Evolutionary conservation across 2,888 invertebrate species (phyloP), one percentile per base, ranked within the genome.

Genomic region (Dysmachus trigonus): DNA sequence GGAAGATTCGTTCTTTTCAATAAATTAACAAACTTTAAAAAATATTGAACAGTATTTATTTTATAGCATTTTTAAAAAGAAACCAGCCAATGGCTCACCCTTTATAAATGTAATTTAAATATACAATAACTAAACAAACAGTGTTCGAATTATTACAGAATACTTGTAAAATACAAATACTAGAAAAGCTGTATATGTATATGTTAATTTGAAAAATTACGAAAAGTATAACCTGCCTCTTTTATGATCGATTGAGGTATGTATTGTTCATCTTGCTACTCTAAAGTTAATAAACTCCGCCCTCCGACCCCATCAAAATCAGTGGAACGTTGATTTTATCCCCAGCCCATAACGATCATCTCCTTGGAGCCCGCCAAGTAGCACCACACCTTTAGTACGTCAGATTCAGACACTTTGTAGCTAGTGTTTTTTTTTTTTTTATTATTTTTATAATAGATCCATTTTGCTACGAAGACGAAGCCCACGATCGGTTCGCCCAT

Each of bases 401-500:
- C 8, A 62, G 62, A 27, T 7, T 62, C 8, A 62, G 62, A 27
- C 2, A 62, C 62, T 62, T 62, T 62, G 62, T 62, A 62, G 18
- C 18, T 5, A 62, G 22, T n/a, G n/a, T 62, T 62, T 62, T 27
- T 18, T 18, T 22, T n/a, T 22, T 53, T 18, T 62, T 18, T 62
- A 8, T 27, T 7, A 1, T 51, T 51, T 51, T 51, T 51, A 51
- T 41, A n/a, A 62, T 62, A 27, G 62, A 22, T 62, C 62, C 62
- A 62, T 62, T 62, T 62, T 62, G 62, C 62, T 62, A 62, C 13
- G 62, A 62, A 62, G 62, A 22, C 27, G 62, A 62, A 62, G 62
- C 62, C 62, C 62, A 62, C 62, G 73, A 73, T 73, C 73, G 73
- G 13, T 73, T 73, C 35, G 73, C 73, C 62, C 62, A 62, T 62